A percentile compares a stretch with the other conserved stretches of the same genome.
Conservation (phyloP, 2,113 vertebrate species). For the Crotophaga sulcirostris region DNA sequence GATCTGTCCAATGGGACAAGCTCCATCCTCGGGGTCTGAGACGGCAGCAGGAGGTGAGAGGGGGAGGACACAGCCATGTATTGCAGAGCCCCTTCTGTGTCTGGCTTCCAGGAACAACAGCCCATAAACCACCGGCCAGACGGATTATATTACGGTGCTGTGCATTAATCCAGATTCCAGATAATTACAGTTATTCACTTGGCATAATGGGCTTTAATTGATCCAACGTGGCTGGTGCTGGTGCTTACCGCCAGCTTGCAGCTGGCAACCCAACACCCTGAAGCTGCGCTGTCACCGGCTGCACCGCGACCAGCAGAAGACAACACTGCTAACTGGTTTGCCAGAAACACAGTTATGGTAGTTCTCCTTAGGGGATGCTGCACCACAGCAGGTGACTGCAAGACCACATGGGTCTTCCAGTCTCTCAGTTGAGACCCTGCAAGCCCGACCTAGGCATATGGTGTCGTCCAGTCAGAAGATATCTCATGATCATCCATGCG, state of each 20-base stretch:
- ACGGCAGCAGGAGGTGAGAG: background rate
- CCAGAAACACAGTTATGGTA: background rate
- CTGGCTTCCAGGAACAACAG: background rate
- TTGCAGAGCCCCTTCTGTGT: fast-evolving
- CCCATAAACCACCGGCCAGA: background rate
- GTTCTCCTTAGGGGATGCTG: background rate
- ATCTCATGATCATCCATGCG: background rate
- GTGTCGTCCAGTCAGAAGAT: background rate
- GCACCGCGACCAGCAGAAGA: background rate
- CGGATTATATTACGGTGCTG: background rate
- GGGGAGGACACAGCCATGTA: fast-evolving
- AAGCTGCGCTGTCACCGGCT: background rate
- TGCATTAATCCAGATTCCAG: conserved; percentile 59
- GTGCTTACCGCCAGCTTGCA: background rate
- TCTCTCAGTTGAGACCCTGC: background rate
- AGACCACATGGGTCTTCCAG: background rate
- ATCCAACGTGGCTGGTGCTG: background rate
- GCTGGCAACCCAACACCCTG: background rate
- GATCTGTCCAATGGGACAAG: fast-evolving
- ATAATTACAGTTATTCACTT: conserved; percentile 66
- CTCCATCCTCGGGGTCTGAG: background rate
- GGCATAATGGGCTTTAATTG: conserved; percentile 61
- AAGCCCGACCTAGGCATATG: background rate
- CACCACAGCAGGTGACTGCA: background rate
- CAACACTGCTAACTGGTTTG: fast-evolving